Percentiles rank a stretch among this genome's conserved stretches.
Evolutionary conservation across 2,888 invertebrate species (phyloP).

Genomic region (Pterostichus niger): DNA sequence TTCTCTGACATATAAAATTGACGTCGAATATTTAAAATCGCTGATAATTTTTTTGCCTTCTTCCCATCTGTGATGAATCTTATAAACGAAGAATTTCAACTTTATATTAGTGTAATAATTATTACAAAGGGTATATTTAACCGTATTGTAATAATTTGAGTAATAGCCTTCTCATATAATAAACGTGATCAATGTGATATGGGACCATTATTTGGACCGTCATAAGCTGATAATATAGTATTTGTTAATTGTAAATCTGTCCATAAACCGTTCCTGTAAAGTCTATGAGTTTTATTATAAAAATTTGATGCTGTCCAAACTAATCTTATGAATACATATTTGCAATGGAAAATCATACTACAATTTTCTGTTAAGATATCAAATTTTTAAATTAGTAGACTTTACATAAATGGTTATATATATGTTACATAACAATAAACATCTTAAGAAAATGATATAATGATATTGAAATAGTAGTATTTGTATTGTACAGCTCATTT

Average conservation of each 20-base stretch:
- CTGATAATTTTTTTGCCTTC: constrained; percentile 3
- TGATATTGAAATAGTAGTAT: too few relatives aligned
- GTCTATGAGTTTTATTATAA: not conserved
- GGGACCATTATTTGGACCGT: constrained; percentile 60
- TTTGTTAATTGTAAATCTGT: constrained; percentile 21
- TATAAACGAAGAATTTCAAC: constrained; percentile 14
- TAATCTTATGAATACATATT: constrained; percentile 27
- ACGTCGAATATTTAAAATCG: not conserved
- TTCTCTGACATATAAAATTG: not conserved
- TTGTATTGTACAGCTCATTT: too few relatives aligned
- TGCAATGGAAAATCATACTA: not conserved
- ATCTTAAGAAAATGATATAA: too few relatives aligned
- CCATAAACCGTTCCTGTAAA: constrained; percentile 24
- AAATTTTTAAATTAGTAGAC: too few relatives aligned
- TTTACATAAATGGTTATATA: too few relatives aligned
- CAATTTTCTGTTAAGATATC: too few relatives aligned
- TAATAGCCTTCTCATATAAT: constrained; percentile 24
- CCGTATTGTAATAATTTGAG: constrained; percentile 14
- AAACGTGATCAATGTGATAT: constrained; percentile 56
- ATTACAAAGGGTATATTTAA: constrained; percentile 28
- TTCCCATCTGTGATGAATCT: constrained; percentile 18
- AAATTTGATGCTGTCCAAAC: constrained; percentile 40
- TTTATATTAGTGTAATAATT: constrained; percentile 3
- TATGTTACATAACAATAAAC: too few relatives aligned
- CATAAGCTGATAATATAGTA: constrained; percentile 30